Conservation (phyloP, 2,888 invertebrate species). For the Antheraea assamensis region DNA sequence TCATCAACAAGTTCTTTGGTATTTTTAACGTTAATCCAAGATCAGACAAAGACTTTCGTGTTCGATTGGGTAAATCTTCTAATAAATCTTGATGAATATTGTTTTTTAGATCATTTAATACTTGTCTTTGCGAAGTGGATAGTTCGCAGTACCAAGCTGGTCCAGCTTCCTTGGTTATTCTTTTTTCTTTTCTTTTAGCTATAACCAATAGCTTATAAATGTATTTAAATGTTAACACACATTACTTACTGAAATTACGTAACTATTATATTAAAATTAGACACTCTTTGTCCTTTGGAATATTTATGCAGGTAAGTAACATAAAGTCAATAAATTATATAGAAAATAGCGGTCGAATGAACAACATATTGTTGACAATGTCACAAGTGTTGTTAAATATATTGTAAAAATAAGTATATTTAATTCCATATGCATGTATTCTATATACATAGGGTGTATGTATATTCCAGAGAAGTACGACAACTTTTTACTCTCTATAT, state of each 20-base stretch:
- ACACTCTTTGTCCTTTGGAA: neutral
- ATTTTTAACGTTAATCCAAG: conserved; percentile 62
- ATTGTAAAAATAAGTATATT: neutral
- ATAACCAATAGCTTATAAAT: conserved; percentile 5
- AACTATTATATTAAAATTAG: neutral
- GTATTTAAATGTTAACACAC: neutral
- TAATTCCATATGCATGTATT: neutral
- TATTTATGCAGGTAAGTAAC: too few relatives aligned
- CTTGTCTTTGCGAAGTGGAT: conserved; percentile 56
- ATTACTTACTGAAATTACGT: neutral
- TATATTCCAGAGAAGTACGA: neutral
- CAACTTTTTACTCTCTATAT: neutral
- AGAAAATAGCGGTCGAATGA: neutral
- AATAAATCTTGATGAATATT: conserved; percentile 69
- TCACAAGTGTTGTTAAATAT: neutral
- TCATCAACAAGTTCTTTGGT: conserved; percentile 51
- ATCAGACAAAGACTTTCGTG: conserved; percentile 53
- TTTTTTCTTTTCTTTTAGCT: conserved; percentile 51
- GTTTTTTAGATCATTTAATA: conserved; percentile 49
- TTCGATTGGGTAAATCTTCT: conserved; percentile 62
- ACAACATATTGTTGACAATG: neutral
- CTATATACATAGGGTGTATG: too few relatives aligned
- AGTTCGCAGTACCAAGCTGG: conserved; percentile 69
- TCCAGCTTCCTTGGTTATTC: conserved; percentile 54
- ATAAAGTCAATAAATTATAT: too few relatives aligned